Evolutionary conservation across 2,888 invertebrate species (phyloP).

Genomic region (Rosalia funebris): DNA sequence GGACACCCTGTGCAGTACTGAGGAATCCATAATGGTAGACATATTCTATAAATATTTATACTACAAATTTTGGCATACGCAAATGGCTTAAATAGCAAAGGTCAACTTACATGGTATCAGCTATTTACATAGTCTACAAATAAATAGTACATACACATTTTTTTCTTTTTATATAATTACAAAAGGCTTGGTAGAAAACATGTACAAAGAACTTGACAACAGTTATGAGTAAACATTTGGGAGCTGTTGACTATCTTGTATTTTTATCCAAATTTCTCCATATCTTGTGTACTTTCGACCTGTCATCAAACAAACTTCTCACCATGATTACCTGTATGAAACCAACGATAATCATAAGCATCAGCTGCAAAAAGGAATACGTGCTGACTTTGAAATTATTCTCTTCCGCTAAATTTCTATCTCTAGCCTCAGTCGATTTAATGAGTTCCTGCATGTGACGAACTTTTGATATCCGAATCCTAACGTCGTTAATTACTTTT

Average conservation of each 20-base stretch:
- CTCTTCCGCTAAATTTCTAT: slow-evolving; percentile 83
- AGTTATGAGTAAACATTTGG: background rate
- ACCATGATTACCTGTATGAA: slow-evolving; percentile 81
- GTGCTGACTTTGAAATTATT: slow-evolving; percentile 84
- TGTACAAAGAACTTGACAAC: background rate
- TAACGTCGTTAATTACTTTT: slow-evolving; percentile 73
- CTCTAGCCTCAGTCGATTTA: slow-evolving; percentile 80
- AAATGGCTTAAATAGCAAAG: background rate
- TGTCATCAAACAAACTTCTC: slow-evolving; percentile 78
- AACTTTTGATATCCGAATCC: slow-evolving; percentile 70
- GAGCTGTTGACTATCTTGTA: background rate
- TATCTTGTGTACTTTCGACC: slow-evolving; percentile 57
- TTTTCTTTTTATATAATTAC: too few species aligned
- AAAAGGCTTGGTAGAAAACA: too few species aligned
- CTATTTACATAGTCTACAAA: background rate
- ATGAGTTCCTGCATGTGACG: slow-evolving; percentile 76
- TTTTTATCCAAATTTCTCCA: slow-evolving; percentile 53
- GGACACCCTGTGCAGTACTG: too few species aligned
- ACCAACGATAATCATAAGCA: slow-evolving; percentile 78
- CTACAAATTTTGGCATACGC: background rate
- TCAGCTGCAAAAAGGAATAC: slow-evolving; percentile 80
- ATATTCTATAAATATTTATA: too few species aligned
- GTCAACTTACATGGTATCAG: background rate
- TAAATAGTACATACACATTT: background rate
- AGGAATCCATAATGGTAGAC: too few species aligned